These are phyloP conservation scores for Ichneumoninae sp. DNA, from an alignment of 2,888 invertebrate genomes.

Conservation along the genomic window DNA sequence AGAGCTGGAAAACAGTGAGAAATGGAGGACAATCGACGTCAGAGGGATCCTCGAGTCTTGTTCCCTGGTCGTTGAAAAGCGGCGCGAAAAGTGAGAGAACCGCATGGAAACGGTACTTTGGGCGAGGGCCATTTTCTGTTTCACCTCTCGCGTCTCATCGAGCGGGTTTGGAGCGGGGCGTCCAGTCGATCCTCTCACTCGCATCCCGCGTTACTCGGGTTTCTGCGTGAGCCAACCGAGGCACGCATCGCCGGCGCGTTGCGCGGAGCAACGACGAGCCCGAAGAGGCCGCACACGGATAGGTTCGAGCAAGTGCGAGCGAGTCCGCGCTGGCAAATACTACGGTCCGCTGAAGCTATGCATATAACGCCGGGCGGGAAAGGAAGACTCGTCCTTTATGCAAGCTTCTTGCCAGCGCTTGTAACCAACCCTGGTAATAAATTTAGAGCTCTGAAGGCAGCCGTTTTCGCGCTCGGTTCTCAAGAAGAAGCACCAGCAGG, in stretches of 20 bases:
- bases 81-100: slow-evolving; percentile 63
- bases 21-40: slow-evolving; percentile 22
- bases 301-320: slow-evolving; percentile 31
- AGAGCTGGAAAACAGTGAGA: slow-evolving; percentile 45
- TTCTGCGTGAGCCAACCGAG: slow-evolving; percentile 8
- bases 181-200: neutral
- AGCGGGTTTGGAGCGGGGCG: neutral
- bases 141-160: slow-evolving; percentile 3
- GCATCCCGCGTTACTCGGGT: neutral
- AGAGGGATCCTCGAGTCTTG: neutral
- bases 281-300: neutral
- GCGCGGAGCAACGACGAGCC: slow-evolving; percentile 8
- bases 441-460: slow-evolving; percentile 67
- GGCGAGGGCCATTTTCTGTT: slow-evolving; percentile 63
- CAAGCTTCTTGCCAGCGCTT: slow-evolving; percentile 68
- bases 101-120: slow-evolving; percentile 71
- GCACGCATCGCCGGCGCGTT: neutral
- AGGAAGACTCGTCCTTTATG: slow-evolving; percentile 58
- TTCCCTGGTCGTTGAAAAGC: slow-evolving; percentile 18
- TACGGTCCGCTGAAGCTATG: neutral
- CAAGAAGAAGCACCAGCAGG: slow-evolving; percentile 22
- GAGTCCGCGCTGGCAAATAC: slow-evolving; percentile 2
- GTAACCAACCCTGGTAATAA: slow-evolving; percentile 73
- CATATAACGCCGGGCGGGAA: slow-evolving; percentile 19
- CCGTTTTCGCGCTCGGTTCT: slow-evolving; percentile 17